Conservation (phyloP, 2,888 invertebrate species). For the Nemapogon koenigi region DNA sequence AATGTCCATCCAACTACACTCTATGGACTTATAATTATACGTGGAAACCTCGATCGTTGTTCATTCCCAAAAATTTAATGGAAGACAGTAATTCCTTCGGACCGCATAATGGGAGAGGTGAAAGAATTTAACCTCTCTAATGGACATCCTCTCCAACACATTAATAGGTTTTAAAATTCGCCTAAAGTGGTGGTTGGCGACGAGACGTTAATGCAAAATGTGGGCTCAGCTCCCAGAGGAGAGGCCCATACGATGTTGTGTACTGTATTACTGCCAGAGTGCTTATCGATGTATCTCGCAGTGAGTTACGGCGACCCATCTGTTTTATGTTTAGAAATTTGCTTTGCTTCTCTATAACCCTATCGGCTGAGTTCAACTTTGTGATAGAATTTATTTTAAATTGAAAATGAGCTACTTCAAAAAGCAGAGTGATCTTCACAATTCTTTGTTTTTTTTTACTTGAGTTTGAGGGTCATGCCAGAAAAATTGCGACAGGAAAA, state of each 20-base stretch:
- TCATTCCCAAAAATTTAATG: slow-evolving; percentile 3
- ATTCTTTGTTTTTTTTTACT: too few species aligned
- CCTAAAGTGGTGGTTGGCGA: slow-evolving; percentile 18
- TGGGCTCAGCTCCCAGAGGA: slow-evolving; percentile 12
- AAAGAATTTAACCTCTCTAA: slow-evolving; percentile 39
- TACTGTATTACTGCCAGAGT: slow-evolving; percentile 1
- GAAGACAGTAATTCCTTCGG: slow-evolving; percentile 12
- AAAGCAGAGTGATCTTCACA: too few species aligned
- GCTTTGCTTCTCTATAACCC: too few species aligned
- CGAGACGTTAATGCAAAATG: slow-evolving; percentile 19
- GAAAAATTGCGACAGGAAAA: too few species aligned
- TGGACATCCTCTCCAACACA: slow-evolving; percentile 44
- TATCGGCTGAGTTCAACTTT: too few species aligned
- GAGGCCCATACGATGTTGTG: neutral
- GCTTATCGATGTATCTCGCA: slow-evolving; percentile 8
- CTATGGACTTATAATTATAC: too few species aligned
- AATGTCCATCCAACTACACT: too few species aligned
- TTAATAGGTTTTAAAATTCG: slow-evolving; percentile 42
- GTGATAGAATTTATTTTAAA: too few species aligned
- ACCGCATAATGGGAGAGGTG: slow-evolving; percentile 28
- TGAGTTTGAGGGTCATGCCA: too few species aligned
- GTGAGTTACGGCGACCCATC: too few species aligned
- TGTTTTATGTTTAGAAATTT: too few species aligned
- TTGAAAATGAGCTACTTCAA: too few species aligned
- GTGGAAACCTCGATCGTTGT: slow-evolving; percentile 4